Conservation (phyloP, 2,797 vertebrate species). For the Acipenser transmontanus region DNA sequence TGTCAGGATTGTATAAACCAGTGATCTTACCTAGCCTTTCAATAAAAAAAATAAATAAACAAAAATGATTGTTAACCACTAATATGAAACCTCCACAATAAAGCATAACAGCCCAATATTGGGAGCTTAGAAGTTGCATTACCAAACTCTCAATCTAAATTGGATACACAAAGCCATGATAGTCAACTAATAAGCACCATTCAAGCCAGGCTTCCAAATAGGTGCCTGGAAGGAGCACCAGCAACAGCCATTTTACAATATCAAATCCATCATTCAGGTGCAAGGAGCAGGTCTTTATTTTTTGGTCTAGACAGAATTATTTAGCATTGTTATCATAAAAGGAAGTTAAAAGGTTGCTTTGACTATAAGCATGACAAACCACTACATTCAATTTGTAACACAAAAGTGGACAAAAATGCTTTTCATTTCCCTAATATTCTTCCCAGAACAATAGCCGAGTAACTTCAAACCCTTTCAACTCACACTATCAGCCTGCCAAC, state of each 20-base stretch:
- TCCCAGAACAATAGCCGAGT: constrained; percentile 71
- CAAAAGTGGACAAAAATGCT: constrained; percentile 46
- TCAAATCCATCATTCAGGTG: constrained; percentile 37
- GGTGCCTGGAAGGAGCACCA: constrained; percentile 21
- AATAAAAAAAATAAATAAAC: constrained; percentile 58
- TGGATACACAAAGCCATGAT: constrained; percentile 20
- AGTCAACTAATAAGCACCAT: constrained; percentile 33
- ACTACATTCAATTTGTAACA: constrained; percentile 79
- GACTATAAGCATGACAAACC: constrained; percentile 67
- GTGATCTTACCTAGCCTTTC: constrained; percentile 63
- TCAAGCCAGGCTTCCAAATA: constrained; percentile 27
- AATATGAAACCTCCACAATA: constrained; percentile 48
- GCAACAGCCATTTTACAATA: constrained; percentile 23
- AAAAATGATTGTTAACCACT: constrained; percentile 61
- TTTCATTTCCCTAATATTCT: constrained; percentile 61
- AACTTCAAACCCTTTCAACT: constrained; percentile 48
- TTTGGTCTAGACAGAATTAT: constrained; percentile 74
- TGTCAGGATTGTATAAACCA: constrained; percentile 49
- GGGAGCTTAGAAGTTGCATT: constrained; percentile 44
- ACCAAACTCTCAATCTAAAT: constrained; percentile 32
- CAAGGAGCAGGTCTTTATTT: constrained; percentile 50
- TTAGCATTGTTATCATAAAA: constrained; percentile 61
- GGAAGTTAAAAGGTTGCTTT: constrained; percentile 54
- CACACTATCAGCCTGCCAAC: constrained; percentile 40
- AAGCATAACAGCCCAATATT: constrained; percentile 36